Percentiles rank a stretch among this genome's conserved stretches.
Evolutionary conservation across 2,888 invertebrate genomes (phyloP).

Genomic region (Agrotis segetum): DNA sequence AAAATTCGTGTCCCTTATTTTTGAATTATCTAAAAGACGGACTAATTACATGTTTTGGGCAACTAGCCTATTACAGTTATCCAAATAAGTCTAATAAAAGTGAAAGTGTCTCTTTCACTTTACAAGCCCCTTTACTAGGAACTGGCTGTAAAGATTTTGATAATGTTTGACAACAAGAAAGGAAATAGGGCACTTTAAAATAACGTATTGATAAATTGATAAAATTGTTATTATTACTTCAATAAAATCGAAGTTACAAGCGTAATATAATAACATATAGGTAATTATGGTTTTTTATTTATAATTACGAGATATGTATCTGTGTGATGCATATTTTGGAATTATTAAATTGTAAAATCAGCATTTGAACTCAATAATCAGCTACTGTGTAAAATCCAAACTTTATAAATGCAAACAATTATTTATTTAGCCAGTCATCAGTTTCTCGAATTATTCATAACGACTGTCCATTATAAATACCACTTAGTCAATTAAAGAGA

Average conservation of each 20-base stretch:
- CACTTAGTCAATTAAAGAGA: slow-evolving; percentile 60
- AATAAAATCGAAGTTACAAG: too few relatives aligned
- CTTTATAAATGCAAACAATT: slow-evolving; percentile 29
- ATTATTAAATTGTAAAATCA: not conserved
- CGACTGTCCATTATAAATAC: slow-evolving; percentile 50
- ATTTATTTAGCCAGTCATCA: slow-evolving; percentile 53
- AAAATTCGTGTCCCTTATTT: too few relatives aligned
- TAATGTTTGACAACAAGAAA: not conserved
- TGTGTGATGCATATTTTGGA: not conserved
- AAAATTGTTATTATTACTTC: too few relatives aligned
- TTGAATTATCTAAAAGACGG: too few relatives aligned
- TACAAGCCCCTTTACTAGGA: not conserved
- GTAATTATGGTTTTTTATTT: too few relatives aligned
- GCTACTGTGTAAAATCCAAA: not conserved
- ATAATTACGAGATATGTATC: too few relatives aligned
- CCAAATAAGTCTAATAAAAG: not conserved
- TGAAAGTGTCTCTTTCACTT: not conserved
- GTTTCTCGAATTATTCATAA: slow-evolving; percentile 51
- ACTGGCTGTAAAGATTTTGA: not conserved
- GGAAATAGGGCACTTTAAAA: not conserved
- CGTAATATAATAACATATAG: too few relatives aligned
- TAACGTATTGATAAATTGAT: too few relatives aligned
- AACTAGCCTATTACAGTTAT: too few relatives aligned
- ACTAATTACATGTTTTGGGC: too few relatives aligned
- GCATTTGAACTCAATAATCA: not conserved